Conservation (phyloP, 1,140 invertebrate genomes). For the Drosophila chauvacae region DNA sequence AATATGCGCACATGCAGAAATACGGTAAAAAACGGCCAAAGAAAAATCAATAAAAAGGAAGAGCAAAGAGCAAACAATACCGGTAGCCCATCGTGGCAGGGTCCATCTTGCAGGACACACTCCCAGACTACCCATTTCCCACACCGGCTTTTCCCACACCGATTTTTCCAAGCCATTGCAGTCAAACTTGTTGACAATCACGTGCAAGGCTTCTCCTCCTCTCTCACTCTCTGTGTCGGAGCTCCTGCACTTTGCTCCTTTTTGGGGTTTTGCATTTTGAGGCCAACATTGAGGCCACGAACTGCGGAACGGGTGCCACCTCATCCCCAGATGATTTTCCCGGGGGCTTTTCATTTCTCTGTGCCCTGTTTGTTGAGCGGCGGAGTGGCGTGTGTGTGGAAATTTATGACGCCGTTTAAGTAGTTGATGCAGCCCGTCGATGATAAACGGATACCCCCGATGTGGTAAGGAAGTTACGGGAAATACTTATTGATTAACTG, state of each 20-base stretch:
- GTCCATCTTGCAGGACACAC: conserved; percentile 33
- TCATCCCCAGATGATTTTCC: conserved; percentile 7
- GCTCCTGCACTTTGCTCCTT: conserved; percentile 74
- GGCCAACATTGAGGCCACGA: conserved; percentile 84
- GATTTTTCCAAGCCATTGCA: conserved; percentile 63
- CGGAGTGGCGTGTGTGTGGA: conserved; percentile 55
- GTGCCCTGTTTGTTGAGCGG: conserved; percentile 51
- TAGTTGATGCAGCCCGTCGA: conserved; percentile 50
- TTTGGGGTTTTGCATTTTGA: conserved; percentile 84
- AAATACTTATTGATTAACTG: not conserved
- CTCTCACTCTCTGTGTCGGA: not conserved
- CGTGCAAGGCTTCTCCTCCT: conserved; percentile 29
- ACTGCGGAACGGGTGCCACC: conserved; percentile 56
- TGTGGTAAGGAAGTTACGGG: not conserved
- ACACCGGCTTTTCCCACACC: not conserved
- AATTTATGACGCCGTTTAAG: conserved; percentile 76
- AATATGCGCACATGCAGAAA: conserved; percentile 68
- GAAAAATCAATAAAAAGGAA: conserved; percentile 74
- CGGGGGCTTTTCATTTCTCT: conserved; percentile 35
- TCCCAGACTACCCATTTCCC: not conserved
- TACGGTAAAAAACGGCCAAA: conserved; percentile 22
- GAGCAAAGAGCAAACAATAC: conserved; percentile 18
- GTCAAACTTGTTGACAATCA: conserved; percentile 80
- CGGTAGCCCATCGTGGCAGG: conserved; percentile 53
- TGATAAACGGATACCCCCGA: conserved; percentile 44